phyloP scores from a whole-genome alignment of 2,797 vertebrate genomes.

The Discoglossus pictus region DNA sequence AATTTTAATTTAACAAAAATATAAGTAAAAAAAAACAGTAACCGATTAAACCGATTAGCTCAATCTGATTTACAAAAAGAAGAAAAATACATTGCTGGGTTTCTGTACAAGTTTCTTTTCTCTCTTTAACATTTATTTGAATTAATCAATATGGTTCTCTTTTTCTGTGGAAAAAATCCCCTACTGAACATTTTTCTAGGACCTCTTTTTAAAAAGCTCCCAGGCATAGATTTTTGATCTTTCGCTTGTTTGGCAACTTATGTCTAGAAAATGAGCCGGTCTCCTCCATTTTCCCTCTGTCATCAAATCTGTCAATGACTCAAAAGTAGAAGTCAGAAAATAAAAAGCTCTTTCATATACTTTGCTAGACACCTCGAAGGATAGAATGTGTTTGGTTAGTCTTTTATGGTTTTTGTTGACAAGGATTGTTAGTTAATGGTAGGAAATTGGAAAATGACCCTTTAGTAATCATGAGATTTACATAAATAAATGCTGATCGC shows the following conservation, averaged over 20 bases:
- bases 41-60: too few species aligned
- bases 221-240: slow-evolving; percentile 54
- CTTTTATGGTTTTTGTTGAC: slow-evolving; percentile 64
- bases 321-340: slow-evolving; percentile 53
- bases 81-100: too few species aligned
- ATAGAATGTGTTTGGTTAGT: slow-evolving; percentile 57
- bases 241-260: slow-evolving; percentile 56
- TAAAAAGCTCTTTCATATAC: slow-evolving; percentile 48
- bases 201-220: slow-evolving; percentile 67
- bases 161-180: neutral
- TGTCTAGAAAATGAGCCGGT: slow-evolving; percentile 63
- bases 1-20: too few species aligned
- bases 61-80: too few species aligned
- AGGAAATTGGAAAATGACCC: slow-evolving; percentile 92
- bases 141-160: neutral
- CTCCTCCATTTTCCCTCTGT: slow-evolving; percentile 59
- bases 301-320: slow-evolving; percentile 64
- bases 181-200: slow-evolving; percentile 44
- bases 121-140: neutral
- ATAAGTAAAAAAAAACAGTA: too few species aligned
- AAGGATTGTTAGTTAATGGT: slow-evolving; percentile 88
- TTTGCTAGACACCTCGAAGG: slow-evolving; percentile 62
- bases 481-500: slow-evolving; percentile 98
- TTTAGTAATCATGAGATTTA: slow-evolving; percentile 90
- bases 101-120: too few species aligned